Evolutionary conservation across 2,888 invertebrate species (phyloP).

Genomic region (Aethes cnicana): DNA sequence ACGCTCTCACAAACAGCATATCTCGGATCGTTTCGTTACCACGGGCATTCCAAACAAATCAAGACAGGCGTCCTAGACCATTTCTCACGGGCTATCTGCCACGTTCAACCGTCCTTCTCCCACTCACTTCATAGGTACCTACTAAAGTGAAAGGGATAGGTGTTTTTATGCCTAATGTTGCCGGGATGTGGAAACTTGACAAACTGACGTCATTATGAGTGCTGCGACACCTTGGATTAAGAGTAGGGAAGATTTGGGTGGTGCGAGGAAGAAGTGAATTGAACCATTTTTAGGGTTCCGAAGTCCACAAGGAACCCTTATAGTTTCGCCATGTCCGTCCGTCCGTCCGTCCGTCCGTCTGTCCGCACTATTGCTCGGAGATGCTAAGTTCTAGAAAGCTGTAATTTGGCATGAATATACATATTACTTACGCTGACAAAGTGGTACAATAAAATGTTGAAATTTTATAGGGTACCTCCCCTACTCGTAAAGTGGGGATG

Average conservation of each 20-base stretch:
- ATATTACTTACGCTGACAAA: too few relatives aligned
- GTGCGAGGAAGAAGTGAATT: not conserved
- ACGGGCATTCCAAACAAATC: constrained; percentile 3
- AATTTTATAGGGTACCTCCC: too few relatives aligned
- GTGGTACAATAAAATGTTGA: too few relatives aligned
- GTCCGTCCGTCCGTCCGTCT: too few relatives aligned
- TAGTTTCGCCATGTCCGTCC: too few relatives aligned
- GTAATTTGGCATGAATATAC: too few relatives aligned
- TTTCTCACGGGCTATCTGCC: not conserved
- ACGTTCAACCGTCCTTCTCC: not conserved
- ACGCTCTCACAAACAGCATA: constrained; percentile 47
- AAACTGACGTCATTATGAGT: constrained; percentile 33
- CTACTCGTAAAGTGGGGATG: too few relatives aligned
- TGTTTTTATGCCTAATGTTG: not conserved
- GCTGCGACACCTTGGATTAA: constrained; percentile 32
- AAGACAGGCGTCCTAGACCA: not conserved
- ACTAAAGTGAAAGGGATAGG: not conserved
- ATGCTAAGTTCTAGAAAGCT: too few relatives aligned
- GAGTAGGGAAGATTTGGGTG: constrained; percentile 1
- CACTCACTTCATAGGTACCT: too few relatives aligned
- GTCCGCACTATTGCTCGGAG: too few relatives aligned
- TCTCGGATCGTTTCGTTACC: constrained; percentile 6
- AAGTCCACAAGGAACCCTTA: too few relatives aligned
- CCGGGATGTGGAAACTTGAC: constrained; percentile 25
- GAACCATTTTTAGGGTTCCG: not conserved